Evolutionary conservation across 2,797 vertebrate genomes (phyloP).

Genomic region (Hippopotamyrus pictus): DNA sequence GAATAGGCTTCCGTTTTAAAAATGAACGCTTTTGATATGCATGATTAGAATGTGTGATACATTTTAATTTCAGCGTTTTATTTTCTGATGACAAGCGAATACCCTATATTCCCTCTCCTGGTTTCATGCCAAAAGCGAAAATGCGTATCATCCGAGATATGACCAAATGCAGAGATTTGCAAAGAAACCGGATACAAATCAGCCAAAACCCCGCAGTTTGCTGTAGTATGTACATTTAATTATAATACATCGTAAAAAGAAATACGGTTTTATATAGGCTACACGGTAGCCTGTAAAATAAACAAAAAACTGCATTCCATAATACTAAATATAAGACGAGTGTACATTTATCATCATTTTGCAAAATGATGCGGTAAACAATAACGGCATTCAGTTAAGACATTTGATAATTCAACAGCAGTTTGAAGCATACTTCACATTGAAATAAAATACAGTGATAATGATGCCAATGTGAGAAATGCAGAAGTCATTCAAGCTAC

Average conservation of each 20-base stretch:
- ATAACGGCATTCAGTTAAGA: not conserved
- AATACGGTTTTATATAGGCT: not conserved
- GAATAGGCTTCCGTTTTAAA: not conserved
- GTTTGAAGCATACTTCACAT: not conserved
- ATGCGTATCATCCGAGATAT: not conserved
- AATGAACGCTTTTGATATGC: not conserved
- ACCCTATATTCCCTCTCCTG: not conserved
- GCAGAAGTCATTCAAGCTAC: not conserved
- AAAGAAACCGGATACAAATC: not conserved
- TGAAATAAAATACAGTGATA: not conserved
- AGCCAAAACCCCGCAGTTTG: not conserved
- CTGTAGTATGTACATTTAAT: slow-evolving; percentile 13
- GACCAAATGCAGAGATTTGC: not conserved
- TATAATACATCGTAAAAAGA: slow-evolving; percentile 17
- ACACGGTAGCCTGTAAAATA: slow-evolving; percentile 15
- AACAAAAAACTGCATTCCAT: not conserved
- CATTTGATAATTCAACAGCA: not conserved
- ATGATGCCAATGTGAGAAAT: not conserved
- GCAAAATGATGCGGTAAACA: not conserved
- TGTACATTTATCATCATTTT: not conserved
- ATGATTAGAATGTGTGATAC: not conserved
- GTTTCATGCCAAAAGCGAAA: not conserved
- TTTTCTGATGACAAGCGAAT: not conserved
- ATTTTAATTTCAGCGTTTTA: not conserved
- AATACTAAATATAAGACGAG: not conserved